Base-by-base conservation (phyloP, 2,113 vertebrate genomes). In the Saguinus midas region DNA sequence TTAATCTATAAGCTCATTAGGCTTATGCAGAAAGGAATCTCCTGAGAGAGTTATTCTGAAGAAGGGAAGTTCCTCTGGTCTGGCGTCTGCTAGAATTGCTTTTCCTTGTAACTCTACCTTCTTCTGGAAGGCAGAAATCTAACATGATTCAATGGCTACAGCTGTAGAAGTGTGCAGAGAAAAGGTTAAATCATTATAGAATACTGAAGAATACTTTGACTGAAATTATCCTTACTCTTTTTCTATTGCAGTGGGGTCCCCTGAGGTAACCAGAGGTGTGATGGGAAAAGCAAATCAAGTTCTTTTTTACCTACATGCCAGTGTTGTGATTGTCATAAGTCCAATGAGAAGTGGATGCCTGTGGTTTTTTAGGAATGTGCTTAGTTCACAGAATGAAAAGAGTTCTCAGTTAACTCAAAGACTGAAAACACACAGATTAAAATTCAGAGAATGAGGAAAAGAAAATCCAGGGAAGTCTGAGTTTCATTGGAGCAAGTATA, bases 341-440 rank as follows among this genome's bases (percentile, higher is more conserved):
- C 96, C 97, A 94, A 3, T 18, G 84, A 98, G 90, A 95, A 97
- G 94, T 76, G 68, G 94, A 95, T 97, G 97, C 96, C 97, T 98
- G 97, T 95, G 98, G 97, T 97, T 97, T 96, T 40, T 76, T 94
- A 98, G 96, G 97, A 97, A 98, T 98, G 98, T 97, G 98, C 98
- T 97, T 97, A 95, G 92, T 94, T 94, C 95, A 97, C 97, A 94
- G 92, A 96, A 96, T 4, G 25, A 89, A 89, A 91, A 88, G 93
- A 9, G 80, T 93, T 96, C 96, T 97, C 90, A 66, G 96, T 96
- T 88, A 95, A 94, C 96, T 96, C 92, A 72, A 75, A 97, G 96
- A 55, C 84, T 75, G 75, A 97, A 96, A 91, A 61, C 87, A 93
- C 96, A 94, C 35, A 93, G 96, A 97, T 80, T 88, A 91, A 96